Conservation (phyloP, 2,113 vertebrate species). For the Perca flavescens region DNA sequence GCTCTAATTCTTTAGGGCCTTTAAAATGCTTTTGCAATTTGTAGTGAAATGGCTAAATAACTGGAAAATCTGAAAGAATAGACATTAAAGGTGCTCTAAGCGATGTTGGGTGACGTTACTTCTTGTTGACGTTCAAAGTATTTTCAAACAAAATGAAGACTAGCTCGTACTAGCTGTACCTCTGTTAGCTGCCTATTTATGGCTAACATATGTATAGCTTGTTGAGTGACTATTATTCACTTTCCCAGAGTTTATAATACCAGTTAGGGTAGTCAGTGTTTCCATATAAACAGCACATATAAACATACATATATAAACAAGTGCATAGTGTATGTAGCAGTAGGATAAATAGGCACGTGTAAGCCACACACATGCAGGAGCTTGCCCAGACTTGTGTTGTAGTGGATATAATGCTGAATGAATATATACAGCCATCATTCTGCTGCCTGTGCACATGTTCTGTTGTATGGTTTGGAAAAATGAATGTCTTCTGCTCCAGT, state of each 20-base stretch:
- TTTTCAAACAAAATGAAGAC: too few relatives aligned
- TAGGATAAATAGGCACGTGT: conserved; percentile 10
- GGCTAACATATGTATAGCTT: accelerated
- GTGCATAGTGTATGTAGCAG: background rate
- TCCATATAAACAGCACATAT: background rate
- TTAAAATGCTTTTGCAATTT: background rate
- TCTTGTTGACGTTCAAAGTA: too few relatives aligned
- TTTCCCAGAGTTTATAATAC: background rate
- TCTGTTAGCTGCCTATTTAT: conserved; percentile 14
- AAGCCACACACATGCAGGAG: background rate
- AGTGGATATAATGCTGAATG: conserved; percentile 41
- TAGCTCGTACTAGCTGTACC: too few relatives aligned
- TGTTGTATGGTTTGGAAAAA: conserved; percentile 57
- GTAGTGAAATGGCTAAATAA: background rate
- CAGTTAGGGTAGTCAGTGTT: background rate
- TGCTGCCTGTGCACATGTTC: conserved; percentile 42
- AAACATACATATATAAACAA: conserved; percentile 10
- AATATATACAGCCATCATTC: conserved; percentile 8
- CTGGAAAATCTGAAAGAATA: background rate
- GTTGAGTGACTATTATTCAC: background rate
- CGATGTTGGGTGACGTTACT: too few relatives aligned
- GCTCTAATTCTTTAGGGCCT: background rate
- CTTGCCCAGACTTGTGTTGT: conserved; percentile 39
- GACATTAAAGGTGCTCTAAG: too few relatives aligned
- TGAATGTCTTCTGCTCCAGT: conserved; percentile 49